phyloP scores from a whole-genome alignment of 2,113 vertebrate species.

The Elephantulus edwardii region DNA sequence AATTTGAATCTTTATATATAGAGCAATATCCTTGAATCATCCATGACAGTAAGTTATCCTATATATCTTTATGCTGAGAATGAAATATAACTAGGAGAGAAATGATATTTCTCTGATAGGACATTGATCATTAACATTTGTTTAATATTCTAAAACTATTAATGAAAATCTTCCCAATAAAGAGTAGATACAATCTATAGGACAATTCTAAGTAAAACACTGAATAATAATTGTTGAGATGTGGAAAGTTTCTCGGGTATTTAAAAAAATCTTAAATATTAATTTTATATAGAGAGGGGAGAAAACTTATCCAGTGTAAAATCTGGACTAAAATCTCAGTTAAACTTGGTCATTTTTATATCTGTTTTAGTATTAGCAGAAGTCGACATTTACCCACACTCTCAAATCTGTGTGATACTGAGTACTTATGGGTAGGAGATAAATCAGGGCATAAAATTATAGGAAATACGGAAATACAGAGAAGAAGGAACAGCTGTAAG shows the following conservation, averaged over 20 bases:
- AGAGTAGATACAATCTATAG: not conserved
- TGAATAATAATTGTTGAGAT: not conserved
- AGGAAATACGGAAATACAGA: too few relatives aligned
- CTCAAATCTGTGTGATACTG: not conserved
- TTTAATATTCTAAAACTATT: slow-evolving; percentile 3
- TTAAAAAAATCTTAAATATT: not conserved
- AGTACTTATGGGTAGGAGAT: not conserved
- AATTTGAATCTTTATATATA: not conserved
- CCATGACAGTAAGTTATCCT: not conserved
- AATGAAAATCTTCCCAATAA: not conserved
- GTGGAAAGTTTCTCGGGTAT: not conserved
- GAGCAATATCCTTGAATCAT: too few relatives aligned
- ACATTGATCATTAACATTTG: not conserved
- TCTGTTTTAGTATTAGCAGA: not conserved
- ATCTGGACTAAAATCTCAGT: not conserved
- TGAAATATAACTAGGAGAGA: not conserved
- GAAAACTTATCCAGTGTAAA: not conserved
- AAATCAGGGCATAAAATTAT: not conserved
- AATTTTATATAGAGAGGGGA: not conserved
- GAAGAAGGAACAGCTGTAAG: too few relatives aligned
- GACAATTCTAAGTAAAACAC: not conserved
- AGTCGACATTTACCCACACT: not conserved
- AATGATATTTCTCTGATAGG: not conserved
- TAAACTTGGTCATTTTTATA: not conserved
- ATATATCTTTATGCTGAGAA: not conserved